Evolutionary conservation across 2,797 vertebrate species (phyloP), one percentile per base, ranked within the genome.

Genomic region (Siniperca scherzeri): DNA sequence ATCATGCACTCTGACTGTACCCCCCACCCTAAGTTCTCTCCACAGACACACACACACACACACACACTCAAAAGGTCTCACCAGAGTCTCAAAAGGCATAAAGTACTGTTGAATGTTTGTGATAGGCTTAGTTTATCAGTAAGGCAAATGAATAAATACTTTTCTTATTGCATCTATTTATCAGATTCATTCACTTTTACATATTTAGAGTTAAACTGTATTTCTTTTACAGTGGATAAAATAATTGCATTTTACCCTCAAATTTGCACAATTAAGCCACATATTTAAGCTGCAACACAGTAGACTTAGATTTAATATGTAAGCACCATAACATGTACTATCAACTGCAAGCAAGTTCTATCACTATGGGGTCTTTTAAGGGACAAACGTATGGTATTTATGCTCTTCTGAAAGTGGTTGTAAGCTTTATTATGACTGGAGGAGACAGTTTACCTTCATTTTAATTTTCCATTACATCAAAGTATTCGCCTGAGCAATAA

Each of bases 391-490:
- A 44, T 59, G 27, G 70, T 77, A 67, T 81, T 78, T 68, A 77
- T 66, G 60, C 13, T 75, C n/a, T 64, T 30, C 48, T 56, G 19
- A 77, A 81, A 83, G 46, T 48, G 42, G 64, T 64, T 80, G 36
- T 75, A 75, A 48, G 40, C 19, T 72, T 82, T 73, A 76, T 72
- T 77, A 77, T 77, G 60, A 73, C 70, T 59, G 33, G 30, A 89
- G 77, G 80, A 87, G 82, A 66, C 56, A 64, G 27, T 57, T 84
- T 81, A 67, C 79, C 68, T 77, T 83, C 77, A 53, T 59, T 72
- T 78, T 77, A 55, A 81, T 80, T 90, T 82, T 50, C 69, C 71
- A 71, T 87, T 46, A 82, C 78, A 86, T 85, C 73, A 88, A 80
- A 80, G 48, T 79, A 36, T 78, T 55, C 66, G 30, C 68, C 59